Percentiles rank a stretch among this genome's conserved stretches.
Conservation (phyloP, 2,113 vertebrate species). For the Trochalopteron elliotii region DNA sequence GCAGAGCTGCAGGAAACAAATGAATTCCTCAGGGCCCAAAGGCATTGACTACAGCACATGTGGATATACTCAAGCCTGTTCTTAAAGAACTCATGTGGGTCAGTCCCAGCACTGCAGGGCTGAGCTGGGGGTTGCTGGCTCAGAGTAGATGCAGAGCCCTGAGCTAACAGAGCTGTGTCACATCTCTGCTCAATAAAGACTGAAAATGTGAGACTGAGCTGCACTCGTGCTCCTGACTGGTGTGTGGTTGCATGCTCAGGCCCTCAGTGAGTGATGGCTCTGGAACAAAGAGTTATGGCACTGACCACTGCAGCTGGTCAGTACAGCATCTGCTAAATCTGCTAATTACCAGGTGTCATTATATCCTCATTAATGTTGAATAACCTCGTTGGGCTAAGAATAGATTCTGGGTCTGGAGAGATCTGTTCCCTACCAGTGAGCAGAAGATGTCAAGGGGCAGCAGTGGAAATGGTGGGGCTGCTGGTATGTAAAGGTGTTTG, state of each 20-base stretch:
- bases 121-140: not conserved
- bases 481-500: not conserved
- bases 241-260: not conserved
- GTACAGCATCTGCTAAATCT: not conserved
- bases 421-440: not conserved
- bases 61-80: not conserved
- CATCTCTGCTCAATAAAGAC: not conserved
- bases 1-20: not conserved
- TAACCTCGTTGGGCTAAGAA: not conserved
- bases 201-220: not conserved
- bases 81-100: not conserved
- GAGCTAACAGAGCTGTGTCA: not conserved
- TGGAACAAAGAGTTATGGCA: not conserved
- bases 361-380: not conserved
- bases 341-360: not conserved
- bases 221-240: not conserved
- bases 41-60: accelerated
- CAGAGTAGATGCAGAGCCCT: not conserved
- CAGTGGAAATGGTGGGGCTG: not conserved
- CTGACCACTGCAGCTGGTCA: not conserved
- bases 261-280: not conserved
- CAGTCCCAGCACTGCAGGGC: not conserved
- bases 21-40: not conserved
- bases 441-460: not conserved
- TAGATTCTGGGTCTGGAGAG: not conserved